phyloP scores from a whole-genome alignment of 1,140 invertebrate species.

The Listronotus bonariensis region DNA sequence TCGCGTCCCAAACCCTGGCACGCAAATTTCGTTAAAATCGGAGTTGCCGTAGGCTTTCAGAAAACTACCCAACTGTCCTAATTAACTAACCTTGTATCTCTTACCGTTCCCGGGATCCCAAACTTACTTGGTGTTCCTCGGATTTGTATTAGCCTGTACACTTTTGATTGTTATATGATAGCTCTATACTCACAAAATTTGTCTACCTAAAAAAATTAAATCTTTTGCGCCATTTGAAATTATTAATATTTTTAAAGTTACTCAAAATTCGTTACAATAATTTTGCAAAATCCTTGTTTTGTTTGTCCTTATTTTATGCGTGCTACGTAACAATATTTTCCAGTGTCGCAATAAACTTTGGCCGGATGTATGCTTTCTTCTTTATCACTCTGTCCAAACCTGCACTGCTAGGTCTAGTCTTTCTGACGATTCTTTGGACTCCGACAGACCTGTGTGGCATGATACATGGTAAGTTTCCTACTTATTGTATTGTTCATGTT shows the following conservation, averaged over 20 bases:
- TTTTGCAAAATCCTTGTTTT: neutral
- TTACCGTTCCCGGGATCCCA: too few species aligned
- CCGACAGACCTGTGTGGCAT: slow-evolving; percentile 63
- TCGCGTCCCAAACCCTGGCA: too few species aligned
- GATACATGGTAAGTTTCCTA: slow-evolving; percentile 64
- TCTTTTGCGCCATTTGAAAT: too few species aligned
- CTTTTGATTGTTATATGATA: too few species aligned
- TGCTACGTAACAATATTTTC: slow-evolving; percentile 22
- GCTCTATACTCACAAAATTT: too few species aligned
- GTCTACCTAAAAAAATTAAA: neutral
- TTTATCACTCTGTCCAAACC: slow-evolving; percentile 44
- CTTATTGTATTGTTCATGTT: slow-evolving; percentile 23
- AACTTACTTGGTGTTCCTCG: too few species aligned
- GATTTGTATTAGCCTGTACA: too few species aligned
- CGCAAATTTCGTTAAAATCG: too few species aligned
- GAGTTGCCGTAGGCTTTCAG: too few species aligned
- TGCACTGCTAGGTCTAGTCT: slow-evolving; percentile 55
- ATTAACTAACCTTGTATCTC: too few species aligned
- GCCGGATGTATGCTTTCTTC: slow-evolving; percentile 10
- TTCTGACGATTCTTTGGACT: slow-evolving; percentile 57
- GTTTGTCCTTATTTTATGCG: neutral
- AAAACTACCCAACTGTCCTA: too few species aligned
- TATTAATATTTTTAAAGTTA: neutral
- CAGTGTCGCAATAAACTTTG: neutral
- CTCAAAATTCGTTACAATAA: too few species aligned